Evolutionary conservation across 2,888 invertebrate genomes (phyloP), one percentile per base, ranked within the genome.

Genomic region (Nymphalis c-album): DNA sequence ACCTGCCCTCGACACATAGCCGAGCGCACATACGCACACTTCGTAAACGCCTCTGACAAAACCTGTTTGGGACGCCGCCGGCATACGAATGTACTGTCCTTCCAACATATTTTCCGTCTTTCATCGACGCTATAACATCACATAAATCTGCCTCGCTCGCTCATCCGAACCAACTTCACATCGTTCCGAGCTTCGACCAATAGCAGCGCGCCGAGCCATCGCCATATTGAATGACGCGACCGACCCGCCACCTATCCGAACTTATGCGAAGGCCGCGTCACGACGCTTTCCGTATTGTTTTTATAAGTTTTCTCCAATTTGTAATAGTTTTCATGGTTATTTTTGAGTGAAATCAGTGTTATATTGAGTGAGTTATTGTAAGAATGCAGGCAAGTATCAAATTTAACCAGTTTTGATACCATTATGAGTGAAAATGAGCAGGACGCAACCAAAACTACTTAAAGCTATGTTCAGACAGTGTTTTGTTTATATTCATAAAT

Each of bases 81-180:
- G 88, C 88, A 91, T 89, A 91, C 91, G 90, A 91, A 91, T 87
- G 86, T 84, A 85, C 81, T 84, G 83, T 72, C 73, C 75, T 55
- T 83, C 83, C 84, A 80, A 89, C 86, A 86, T 86, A 87, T 90
- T 85, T 84, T 88, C 86, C 84, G 84, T 92, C 92, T 87, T 88
- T 89, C 88, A 88, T 88, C 85, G 82, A 85, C 88, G 84, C 87
- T 84, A 85, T 86, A 86, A 85, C 85, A 87, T 85, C 87, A 84
- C 86, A 91, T 92, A 91, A 90, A 88, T 88, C 88, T 81, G 77
- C 83, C 90, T 85, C 91, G 84, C 88, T 91, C 90, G 75, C 84
- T 80, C 87, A 80, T 74, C 74, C 78, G 77, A 82, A 76, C 85
- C 81, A 91, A 91, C 91, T 91, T 90, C 90, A 88, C 75, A 73